These are phyloP conservation scores for Ammodytes marinus DNA, from an alignment of 2,113 vertebrate genomes.

Conservation along the genomic window DNA sequence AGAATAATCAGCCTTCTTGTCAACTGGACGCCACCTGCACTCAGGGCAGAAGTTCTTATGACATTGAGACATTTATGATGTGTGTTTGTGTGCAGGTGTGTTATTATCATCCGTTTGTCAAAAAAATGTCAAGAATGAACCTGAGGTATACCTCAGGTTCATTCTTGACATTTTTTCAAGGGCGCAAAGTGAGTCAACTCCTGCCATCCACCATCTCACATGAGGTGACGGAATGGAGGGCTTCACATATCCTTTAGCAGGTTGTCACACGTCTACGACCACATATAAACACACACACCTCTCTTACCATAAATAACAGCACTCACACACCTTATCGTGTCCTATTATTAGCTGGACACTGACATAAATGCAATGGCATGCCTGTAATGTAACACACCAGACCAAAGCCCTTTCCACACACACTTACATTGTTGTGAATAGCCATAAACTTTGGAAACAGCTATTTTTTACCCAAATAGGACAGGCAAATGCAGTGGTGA, in stretches of 20 bases:
- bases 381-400: slow-evolving; percentile 24
- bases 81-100: background rate
- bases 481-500: background rate
- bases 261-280: slow-evolving; percentile 32
- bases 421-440: slow-evolving; percentile 4
- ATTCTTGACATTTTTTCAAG: background rate
- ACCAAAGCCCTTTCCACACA: slow-evolving; percentile 33
- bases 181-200: slow-evolving; percentile 40
- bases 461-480: slow-evolving; percentile 48
- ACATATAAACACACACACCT: slow-evolving; percentile 54
- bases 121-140: too few species aligned
- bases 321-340: slow-evolving; percentile 54
- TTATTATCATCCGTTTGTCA: too few species aligned
- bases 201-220: background rate
- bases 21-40: slow-evolving; percentile 5
- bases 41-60: background rate
- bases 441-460: slow-evolving; percentile 36
- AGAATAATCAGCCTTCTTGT: background rate
- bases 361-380: slow-evolving; percentile 59
- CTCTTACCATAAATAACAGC: slow-evolving; percentile 52
- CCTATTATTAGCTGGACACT: slow-evolving; percentile 46
- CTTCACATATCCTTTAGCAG: slow-evolving; percentile 9
- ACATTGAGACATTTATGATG: background rate
- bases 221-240: slow-evolving; percentile 6
- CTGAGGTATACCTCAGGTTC: too few species aligned